These are phyloP conservation scores for Aleiodes leptofemur DNA, from an alignment of 2,888 invertebrate genomes.

Conservation along the genomic window DNA sequence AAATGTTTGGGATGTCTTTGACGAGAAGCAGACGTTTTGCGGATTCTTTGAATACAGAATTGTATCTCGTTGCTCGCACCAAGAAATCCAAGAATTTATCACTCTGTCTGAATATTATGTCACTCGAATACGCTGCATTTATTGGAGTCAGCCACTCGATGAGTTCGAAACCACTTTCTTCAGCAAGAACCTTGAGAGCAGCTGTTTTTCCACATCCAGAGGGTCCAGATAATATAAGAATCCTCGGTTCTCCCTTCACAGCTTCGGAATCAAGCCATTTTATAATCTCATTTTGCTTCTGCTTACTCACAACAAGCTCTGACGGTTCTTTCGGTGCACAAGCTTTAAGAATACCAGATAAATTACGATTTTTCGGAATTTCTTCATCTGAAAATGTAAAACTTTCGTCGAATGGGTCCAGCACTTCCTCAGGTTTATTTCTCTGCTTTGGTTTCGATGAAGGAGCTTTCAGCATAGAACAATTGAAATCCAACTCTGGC, in stretches of 20 bases:
- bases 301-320: conserved; percentile 68
- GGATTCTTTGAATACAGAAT: conserved; percentile 61
- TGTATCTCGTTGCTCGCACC: conserved; percentile 86
- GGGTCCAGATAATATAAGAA: conserved; percentile 86
- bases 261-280: conserved; percentile 64
- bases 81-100: conserved; percentile 86
- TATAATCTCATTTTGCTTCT: conserved; percentile 69
- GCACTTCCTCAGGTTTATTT: neutral
- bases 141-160: conserved; percentile 91
- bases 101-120: conserved; percentile 77
- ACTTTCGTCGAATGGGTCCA: conserved; percentile 5
- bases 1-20: conserved; percentile 90
- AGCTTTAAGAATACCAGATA: conserved; percentile 62
- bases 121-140: conserved; percentile 76
- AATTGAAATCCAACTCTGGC: no score
- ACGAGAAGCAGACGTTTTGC: conserved; percentile 81
- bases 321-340: conserved; percentile 65
- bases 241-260: conserved; percentile 58
- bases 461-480: no score
- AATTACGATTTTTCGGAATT: conserved; percentile 50
- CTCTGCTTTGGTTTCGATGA: neutral
- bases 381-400: neutral
- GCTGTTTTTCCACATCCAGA: conserved; percentile 91
- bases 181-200: conserved; percentile 82
- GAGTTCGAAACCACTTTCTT: conserved; percentile 79